Conservation (phyloP, 2,113 vertebrate species). For the Colius striatus region DNA sequence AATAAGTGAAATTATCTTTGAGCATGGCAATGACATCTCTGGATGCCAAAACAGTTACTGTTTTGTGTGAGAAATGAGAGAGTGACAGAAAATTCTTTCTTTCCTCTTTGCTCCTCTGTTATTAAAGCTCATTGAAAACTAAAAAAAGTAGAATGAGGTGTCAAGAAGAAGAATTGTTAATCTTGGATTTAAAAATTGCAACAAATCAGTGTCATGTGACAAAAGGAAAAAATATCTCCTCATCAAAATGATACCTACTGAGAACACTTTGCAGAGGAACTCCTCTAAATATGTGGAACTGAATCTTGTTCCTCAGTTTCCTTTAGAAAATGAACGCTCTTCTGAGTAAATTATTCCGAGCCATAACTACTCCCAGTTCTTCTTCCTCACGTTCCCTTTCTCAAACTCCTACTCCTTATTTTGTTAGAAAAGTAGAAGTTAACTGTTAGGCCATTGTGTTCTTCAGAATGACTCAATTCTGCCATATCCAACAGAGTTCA, state of each 20-base stretch:
- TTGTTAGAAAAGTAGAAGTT: slow-evolving; percentile 39
- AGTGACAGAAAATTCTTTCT: not conserved
- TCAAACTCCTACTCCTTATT: slow-evolving; percentile 33
- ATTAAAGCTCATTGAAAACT: slow-evolving; percentile 33
- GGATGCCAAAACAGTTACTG: slow-evolving; percentile 30
- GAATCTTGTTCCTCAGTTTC: not conserved
- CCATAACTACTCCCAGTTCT: not conserved
- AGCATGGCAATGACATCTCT: not conserved
- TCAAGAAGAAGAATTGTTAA: slow-evolving; percentile 21
- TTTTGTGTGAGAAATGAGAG: slow-evolving; percentile 13
- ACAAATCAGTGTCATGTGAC: not conserved
- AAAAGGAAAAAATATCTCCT: not conserved
- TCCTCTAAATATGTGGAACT: not conserved
- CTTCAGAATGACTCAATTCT: slow-evolving; percentile 51
- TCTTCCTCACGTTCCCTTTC: not conserved
- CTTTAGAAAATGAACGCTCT: not conserved
- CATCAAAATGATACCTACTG: not conserved
- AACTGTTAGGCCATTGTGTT: slow-evolving; percentile 48
- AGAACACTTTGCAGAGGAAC: not conserved
- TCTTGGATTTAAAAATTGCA: slow-evolving; percentile 14
- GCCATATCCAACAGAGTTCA: slow-evolving; percentile 37
- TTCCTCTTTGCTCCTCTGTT: slow-evolving; percentile 9
- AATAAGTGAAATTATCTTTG: slow-evolving; percentile 19
- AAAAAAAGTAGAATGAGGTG: not conserved
- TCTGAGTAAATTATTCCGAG: not conserved